Evolutionary conservation across 2,888 invertebrate species (phyloP).

Genomic region (Bembecia ichneumoniformis): DNA sequence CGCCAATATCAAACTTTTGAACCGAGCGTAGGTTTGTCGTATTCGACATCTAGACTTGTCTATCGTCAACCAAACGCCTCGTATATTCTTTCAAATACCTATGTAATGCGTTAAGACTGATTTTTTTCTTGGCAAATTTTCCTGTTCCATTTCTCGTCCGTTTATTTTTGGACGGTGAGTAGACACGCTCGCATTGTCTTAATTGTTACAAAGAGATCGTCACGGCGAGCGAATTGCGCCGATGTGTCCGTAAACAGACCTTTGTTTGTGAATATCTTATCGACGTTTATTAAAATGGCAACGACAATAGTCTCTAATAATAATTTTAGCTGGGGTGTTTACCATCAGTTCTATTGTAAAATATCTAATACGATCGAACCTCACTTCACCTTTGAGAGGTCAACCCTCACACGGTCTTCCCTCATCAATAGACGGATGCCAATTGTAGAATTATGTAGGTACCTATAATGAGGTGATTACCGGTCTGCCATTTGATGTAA

Average conservation of each 20-base stretch:
- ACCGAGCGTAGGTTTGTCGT: slow-evolving; percentile 19
- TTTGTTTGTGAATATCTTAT: not conserved
- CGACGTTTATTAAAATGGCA: not conserved
- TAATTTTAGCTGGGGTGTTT: not conserved
- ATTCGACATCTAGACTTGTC: slow-evolving; percentile 21
- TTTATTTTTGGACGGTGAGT: slow-evolving; percentile 41
- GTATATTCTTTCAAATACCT: slow-evolving; percentile 8
- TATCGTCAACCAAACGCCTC: slow-evolving; percentile 26
- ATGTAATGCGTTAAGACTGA: slow-evolving; percentile 22
- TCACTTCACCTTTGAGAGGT: too few species aligned
- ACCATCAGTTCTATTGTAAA: not conserved
- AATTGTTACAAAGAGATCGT: slow-evolving; percentile 2
- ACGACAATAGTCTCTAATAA: not conserved
- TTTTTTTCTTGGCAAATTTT: slow-evolving; percentile 53
- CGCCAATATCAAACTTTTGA: too few species aligned
- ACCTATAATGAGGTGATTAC: too few species aligned
- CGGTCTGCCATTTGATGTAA: too few species aligned
- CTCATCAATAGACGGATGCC: too few species aligned
- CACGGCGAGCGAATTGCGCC: not conserved
- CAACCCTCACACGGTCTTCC: too few species aligned
- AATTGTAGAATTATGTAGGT: too few species aligned
- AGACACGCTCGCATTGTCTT: slow-evolving; percentile 29
- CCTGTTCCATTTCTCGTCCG: slow-evolving; percentile 38
- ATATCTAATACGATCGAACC: not conserved
- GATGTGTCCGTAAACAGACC: not conserved